A percentile compares a stretch with the other conserved stretches of the same genome.
Conservation (phyloP, 2,888 invertebrate genomes). For the Pterobdella sp. region DNA sequence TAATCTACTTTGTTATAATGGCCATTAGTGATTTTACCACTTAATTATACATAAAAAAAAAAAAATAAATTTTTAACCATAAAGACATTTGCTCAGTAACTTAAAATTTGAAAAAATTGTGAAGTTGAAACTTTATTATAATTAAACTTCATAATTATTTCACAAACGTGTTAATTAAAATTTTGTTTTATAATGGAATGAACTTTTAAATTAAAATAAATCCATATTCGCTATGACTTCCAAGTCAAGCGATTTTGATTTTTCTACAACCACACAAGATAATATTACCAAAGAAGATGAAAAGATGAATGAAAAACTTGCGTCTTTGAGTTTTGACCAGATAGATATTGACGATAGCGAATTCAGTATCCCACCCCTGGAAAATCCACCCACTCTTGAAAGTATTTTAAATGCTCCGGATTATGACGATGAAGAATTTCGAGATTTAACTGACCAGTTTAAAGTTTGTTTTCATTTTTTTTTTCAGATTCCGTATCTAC, state of each 20-base stretch:
- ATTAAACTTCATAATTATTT: too few relatives aligned
- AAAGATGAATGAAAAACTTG: neutral
- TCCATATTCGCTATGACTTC: neutral
- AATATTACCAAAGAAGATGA: neutral
- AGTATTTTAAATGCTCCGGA: slow-evolving; percentile 61
- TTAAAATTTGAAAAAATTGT: too few relatives aligned
- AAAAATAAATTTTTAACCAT: too few relatives aligned
- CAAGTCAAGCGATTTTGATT: neutral
- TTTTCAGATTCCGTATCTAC: neutral
- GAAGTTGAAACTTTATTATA: too few relatives aligned
- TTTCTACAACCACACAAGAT: neutral
- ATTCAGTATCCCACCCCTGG: slow-evolving; percentile 70
- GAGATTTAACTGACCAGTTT: neutral
- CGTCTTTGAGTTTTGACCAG: slow-evolving; percentile 6
- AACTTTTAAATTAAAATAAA: slow-evolving; percentile 3
- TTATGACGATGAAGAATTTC: slow-evolving; percentile 18
- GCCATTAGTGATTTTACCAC: too few relatives aligned
- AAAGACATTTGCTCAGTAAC: too few relatives aligned
- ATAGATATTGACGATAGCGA: slow-evolving; percentile 64
- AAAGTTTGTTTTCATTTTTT: neutral
- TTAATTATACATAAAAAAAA: too few relatives aligned
- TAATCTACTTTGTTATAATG: too few relatives aligned
- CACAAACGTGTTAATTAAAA: too few relatives aligned
- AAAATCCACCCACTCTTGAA: slow-evolving; percentile 68
- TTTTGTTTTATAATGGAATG: too few relatives aligned